Evolutionary conservation across 2,888 invertebrate genomes (phyloP), one percentile per base, ranked within the genome.

Genomic region (Callyntrura guangdongensis): DNA sequence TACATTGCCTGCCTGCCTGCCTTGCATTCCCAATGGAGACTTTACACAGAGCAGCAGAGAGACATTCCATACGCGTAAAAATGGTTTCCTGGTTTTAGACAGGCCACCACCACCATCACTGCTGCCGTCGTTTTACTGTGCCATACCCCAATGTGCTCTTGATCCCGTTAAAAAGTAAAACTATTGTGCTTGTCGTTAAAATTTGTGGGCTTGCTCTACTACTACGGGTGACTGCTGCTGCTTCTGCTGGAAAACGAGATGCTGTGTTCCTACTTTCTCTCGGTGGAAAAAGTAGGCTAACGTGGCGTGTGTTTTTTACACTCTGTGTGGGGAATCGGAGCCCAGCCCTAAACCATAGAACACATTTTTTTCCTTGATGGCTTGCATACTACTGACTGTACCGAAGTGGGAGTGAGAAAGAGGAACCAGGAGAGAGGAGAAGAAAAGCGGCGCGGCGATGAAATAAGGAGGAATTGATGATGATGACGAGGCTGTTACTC

Each of bases 401-500:
- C 12, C 77, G 77, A 36, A 36, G 6, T 6, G 36, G 36, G 2
- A 36, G 36, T 36, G 36, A 49, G 53, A 77, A 0, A 53, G 49
- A 53, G 77, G 77, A 77, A 53, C 53, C 77, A 64, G 49, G 47
- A 47, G 20, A 12, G 36, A 22, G 49, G 49, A 47, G 74, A 12
- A 14, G 20, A 20, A 9, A 8, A 64, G 64, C 64, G 25, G 25
- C 25, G 64, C 64, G 25, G 61, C 61, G 64, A 64, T 49, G 47
- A 77, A 53, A 77, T 56, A 53, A 49, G 53, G 53, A 77, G 77
- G 77, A 77, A 53, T 77, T 77, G 77, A 77, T 77, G 77, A 45
- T 74, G 72, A 9, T 25, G 12, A 59, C 59, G n/a, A 17, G n/a
- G 59, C 59, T 59, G 36, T 36, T 36, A 36, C 36, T 36, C 6